Conservation (phyloP, 2,888 invertebrate species). For the Craniophora ligustri region DNA sequence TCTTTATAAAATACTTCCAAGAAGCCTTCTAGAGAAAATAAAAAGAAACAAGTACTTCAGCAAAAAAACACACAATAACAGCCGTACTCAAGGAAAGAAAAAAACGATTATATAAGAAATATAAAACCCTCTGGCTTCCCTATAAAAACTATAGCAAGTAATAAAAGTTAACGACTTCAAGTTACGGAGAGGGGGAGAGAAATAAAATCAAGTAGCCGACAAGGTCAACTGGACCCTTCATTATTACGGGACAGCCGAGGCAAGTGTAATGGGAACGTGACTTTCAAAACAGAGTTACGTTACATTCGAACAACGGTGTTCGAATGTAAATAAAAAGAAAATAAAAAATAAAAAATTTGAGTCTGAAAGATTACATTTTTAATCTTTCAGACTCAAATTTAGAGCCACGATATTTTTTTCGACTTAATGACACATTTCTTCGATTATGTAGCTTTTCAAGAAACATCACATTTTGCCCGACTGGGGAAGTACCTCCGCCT, state of each 20-base stretch:
- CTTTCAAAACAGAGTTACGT: constrained; percentile 32
- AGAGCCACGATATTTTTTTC: too few relatives aligned
- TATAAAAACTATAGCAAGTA: constrained; percentile 46
- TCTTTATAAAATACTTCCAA: background rate
- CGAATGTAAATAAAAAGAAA: too few relatives aligned
- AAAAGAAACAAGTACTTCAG: background rate
- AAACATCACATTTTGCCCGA: too few relatives aligned
- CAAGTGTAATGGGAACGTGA: constrained; percentile 40
- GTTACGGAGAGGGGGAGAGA: constrained; percentile 29
- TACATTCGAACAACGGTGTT: constrained; percentile 7
- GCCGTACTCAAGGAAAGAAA: constrained; percentile 22
- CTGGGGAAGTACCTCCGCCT: too few relatives aligned
- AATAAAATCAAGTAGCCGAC: constrained; percentile 50
- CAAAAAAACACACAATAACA: constrained; percentile 28
- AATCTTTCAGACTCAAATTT: too few relatives aligned
- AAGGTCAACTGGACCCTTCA: constrained; percentile 48
- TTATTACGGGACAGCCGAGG: constrained; percentile 39
- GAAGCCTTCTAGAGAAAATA: background rate
- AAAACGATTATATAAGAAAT: constrained; percentile 32
- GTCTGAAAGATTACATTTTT: too few relatives aligned
- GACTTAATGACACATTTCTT: too few relatives aligned
- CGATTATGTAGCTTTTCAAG: too few relatives aligned
- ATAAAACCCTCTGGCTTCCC: constrained; percentile 25
- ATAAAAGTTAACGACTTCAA: constrained; percentile 56
- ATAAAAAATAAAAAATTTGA: too few relatives aligned